Base-by-base conservation (phyloP, 2,113 vertebrate species). In the Cochlearius cochlearius region DNA sequence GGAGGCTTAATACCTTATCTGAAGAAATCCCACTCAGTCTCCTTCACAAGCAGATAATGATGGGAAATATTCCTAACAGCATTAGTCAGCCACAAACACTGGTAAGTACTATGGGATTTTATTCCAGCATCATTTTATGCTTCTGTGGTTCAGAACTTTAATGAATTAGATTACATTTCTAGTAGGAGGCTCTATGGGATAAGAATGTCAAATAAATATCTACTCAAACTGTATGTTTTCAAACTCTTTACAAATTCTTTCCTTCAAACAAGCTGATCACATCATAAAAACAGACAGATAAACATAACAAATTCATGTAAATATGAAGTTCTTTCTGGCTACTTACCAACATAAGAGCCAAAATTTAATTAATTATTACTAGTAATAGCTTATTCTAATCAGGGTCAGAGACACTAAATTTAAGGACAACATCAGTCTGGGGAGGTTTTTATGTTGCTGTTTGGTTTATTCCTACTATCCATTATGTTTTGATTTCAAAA, bases 21-120 rank as follows among this genome's bases (percentile, higher is more conserved):
- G 50, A 71, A 89, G 43, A 94, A 94, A 94, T 86, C 76, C 87
- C 50, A 68, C 45, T 92, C 92, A 86, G 68, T 64, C 73, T 92
- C 68, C 80, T 96, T 88, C 43, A 58, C 41, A 71, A 88, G 79
- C 25, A 93, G 82, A 87, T 93, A 93, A 96, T 72, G 89, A 85
- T 22, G 21, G 73, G 69, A 92, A 91, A 67, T 50, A 67, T 88
- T 63, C 72, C 62, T 83, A 90, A 92, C 49, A 85, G 30, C 78
- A 82, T 96, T 67, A 96, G 56, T 95, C 60, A 94, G 94, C 94
- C 90, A 88, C 92, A 93, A 92, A 93, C 78, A 94, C 39, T 49
- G 29, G 21, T 91, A 92, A 86, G 30, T 77, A 68, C 55, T 58
- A 60, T 34, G n/a, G 32, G 72, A 84, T 96, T 95, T 92, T 88